A percentile compares a stretch with the other conserved stretches of the same genome.
phyloP scores from a whole-genome alignment of 1,140 invertebrate species.

The Latrodectus geometricus region DNA sequence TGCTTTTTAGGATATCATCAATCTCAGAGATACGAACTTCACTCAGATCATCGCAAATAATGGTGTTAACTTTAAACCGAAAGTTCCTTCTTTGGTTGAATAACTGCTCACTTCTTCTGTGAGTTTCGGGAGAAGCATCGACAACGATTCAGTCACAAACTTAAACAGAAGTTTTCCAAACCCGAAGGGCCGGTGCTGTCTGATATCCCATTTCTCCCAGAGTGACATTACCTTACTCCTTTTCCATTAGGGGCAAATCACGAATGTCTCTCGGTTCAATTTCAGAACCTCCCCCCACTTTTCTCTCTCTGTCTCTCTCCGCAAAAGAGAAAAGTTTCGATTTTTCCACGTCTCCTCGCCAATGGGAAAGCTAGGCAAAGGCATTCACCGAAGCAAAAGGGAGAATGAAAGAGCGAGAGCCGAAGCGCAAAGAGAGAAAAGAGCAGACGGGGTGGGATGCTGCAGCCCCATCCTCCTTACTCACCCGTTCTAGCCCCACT shows the following conservation, averaged over 20 bases:
- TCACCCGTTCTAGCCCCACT: constrained; percentile 11
- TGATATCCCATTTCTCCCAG: no score
- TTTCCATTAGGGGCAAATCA: not conserved
- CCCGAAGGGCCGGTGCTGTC: no score
- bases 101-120: no score
- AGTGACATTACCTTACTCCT: not conserved
- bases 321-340: constrained; percentile 17
- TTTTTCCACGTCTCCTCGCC: constrained; percentile 3
- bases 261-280: constrained; percentile 11
- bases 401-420: constrained; percentile 10
- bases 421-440: constrained; percentile 31
- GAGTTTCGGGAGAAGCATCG: no score
- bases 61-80: no score
- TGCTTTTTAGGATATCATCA: no score
- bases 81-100: no score
- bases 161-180: no score
- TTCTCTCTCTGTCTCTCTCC: not conserved
- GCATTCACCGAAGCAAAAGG: not conserved
- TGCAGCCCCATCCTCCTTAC: not conserved
- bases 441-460: constrained; percentile 8
- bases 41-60: no score
- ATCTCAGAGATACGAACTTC: no score
- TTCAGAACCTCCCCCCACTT: constrained; percentile 18
- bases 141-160: no score
- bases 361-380: not conserved